phyloP scores from a whole-genome alignment of 2,797 vertebrate species.

The Champsocephalus gunnari region DNA sequence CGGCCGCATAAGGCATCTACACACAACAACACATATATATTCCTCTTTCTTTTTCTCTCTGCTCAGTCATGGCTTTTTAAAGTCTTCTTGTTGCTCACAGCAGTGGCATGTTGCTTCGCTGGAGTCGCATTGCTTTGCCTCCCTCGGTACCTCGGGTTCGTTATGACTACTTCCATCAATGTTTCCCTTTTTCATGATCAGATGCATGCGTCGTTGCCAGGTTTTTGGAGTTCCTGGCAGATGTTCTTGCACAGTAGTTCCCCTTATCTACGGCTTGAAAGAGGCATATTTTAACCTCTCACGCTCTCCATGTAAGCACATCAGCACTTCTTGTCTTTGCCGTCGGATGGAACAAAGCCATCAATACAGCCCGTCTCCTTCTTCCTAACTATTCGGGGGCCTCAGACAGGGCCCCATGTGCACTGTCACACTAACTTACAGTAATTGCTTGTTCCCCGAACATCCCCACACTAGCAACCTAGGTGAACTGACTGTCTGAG shows the following conservation, averaged over 20 bases:
- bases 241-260: conserved; percentile 57
- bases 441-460: conserved; percentile 59
- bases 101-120: conserved; percentile 37
- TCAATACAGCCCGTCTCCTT: neutral
- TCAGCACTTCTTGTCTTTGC: conserved; percentile 57
- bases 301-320: conserved; percentile 47
- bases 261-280: conserved; percentile 59
- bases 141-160: conserved; percentile 33
- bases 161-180: conserved; percentile 62
- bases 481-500: conserved; percentile 43
- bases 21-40: neutral
- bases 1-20: neutral
- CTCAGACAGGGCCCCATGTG: conserved; percentile 46
- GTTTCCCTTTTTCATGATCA: conserved; percentile 61
- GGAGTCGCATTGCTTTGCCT: conserved; percentile 44
- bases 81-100: conserved; percentile 17
- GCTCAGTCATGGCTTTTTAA: conserved; percentile 20
- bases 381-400: conserved; percentile 47
- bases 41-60: neutral
- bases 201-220: conserved; percentile 54
- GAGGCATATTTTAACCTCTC: conserved; percentile 53
- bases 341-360: conserved; percentile 38
- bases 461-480: conserved; percentile 41
- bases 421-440: conserved; percentile 59
- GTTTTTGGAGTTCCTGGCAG: conserved; percentile 54